Conservation (phyloP, 2,797 vertebrate species). For the Melanotaenia maccullochi region DNA sequence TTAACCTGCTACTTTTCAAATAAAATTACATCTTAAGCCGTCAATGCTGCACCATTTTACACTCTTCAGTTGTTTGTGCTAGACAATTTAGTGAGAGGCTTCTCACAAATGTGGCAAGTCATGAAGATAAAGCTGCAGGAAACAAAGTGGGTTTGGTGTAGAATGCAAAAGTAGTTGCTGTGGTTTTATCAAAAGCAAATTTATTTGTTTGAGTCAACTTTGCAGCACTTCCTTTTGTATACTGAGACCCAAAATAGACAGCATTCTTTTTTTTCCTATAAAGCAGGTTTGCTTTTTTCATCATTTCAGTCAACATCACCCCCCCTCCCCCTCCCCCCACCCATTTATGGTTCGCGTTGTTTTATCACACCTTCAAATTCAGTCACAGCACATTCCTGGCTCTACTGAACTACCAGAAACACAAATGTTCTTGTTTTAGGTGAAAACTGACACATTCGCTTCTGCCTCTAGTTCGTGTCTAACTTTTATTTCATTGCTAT, state of each 20-base stretch:
- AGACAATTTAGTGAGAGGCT: conserved; percentile 73
- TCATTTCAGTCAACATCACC: conserved; percentile 53
- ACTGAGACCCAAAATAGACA: conserved; percentile 82
- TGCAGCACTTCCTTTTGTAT: conserved; percentile 85
- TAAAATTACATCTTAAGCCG: conserved; percentile 68
- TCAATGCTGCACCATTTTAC: conserved; percentile 46
- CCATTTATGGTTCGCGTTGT: conserved; percentile 55
- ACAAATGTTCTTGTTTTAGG: conserved; percentile 74
- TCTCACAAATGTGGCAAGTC: conserved; percentile 77
- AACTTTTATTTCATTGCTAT: conserved; percentile 55
- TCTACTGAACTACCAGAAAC: conserved; percentile 65
- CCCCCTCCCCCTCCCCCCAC: conserved; percentile 14
- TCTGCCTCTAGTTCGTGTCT: conserved; percentile 56
- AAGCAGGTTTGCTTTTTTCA: conserved; percentile 74
- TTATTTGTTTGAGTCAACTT: conserved; percentile 87
- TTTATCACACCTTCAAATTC: conserved; percentile 77
- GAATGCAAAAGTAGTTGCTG: conserved; percentile 86
- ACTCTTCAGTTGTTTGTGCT: conserved; percentile 63
- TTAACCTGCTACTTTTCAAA: conserved; percentile 65
- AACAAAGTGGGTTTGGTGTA: conserved; percentile 83
- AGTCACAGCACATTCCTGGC: conserved; percentile 60
- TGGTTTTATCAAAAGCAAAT: conserved; percentile 88
- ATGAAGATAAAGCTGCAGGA: conserved; percentile 82
- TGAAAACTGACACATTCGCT: conserved; percentile 69
- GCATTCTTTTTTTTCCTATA: conserved; percentile 73